Conservation (phyloP, 2,113 vertebrate species). For the Rhea pennata region DNA sequence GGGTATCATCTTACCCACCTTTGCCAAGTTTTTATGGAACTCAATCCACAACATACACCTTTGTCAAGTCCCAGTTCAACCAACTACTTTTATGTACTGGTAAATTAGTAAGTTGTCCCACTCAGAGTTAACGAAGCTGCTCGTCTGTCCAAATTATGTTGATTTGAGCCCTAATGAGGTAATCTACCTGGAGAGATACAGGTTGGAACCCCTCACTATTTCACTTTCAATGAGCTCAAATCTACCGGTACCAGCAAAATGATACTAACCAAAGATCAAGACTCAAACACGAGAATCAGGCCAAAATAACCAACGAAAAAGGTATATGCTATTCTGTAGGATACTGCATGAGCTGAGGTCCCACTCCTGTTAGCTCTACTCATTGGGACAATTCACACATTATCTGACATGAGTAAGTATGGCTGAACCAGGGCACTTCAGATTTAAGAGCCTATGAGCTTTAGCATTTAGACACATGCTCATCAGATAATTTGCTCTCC, state of each 20-base stretch:
- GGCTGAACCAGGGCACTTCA: not conserved
- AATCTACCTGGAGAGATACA: not conserved
- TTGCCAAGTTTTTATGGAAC: not conserved
- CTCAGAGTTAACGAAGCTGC: not conserved
- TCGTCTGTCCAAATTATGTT: not conserved
- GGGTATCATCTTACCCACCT: not conserved
- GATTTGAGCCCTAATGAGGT: not conserved
- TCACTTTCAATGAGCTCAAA: not conserved
- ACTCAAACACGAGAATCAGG: not conserved
- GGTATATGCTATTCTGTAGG: not conserved
- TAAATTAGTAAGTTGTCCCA: not conserved
- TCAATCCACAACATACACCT: not conserved
- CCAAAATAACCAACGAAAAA: constrained; percentile 14
- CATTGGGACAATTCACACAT: not conserved
- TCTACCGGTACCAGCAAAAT: not conserved
- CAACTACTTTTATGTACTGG: not conserved
- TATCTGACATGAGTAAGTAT: not conserved
- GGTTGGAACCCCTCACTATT: not conserved
- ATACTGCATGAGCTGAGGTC: not conserved
- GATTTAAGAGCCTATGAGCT: not conserved
- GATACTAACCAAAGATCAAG: not conserved
- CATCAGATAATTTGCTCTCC: not conserved
- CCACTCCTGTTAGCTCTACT: not conserved
- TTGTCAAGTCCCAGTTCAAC: not conserved
- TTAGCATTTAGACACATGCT: not conserved